Conservation (phyloP, 2,888 invertebrate genomes). For the Drosophila kambysellisi region DNA sequence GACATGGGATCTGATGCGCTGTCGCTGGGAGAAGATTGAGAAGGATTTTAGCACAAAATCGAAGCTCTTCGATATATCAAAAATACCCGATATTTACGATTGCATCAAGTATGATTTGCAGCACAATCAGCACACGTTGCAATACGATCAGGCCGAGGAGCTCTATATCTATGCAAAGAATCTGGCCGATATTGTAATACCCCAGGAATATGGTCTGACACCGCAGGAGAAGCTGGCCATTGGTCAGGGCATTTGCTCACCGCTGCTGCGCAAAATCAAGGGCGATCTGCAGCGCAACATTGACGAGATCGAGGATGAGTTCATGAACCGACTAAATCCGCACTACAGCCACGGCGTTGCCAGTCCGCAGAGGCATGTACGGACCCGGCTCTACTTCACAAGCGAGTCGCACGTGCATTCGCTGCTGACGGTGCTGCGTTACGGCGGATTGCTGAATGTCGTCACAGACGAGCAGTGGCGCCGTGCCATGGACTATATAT, state of each 20-base stretch:
- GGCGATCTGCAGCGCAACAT: constrained; percentile 97
- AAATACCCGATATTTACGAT: constrained; percentile 99
- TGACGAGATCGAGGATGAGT: constrained; percentile 96
- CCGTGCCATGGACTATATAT: constrained; percentile 99
- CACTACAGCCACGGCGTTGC: constrained; percentile 99
- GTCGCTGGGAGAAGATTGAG: constrained; percentile 98
- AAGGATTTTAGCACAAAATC: constrained; percentile 98
- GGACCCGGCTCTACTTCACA: constrained; percentile 99
- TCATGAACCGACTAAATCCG: constrained; percentile 97
- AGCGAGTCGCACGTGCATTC: constrained; percentile 99
- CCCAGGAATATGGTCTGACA: constrained; percentile 99
- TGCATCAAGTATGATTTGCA: constrained; percentile 99
- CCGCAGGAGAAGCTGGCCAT: constrained; percentile 98
- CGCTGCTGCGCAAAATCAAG: constrained; percentile 96
- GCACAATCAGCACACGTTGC: constrained; percentile 97
- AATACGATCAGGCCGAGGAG: constrained; percentile 95
- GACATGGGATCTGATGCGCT: constrained; percentile 99
- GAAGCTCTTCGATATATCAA: constrained; percentile 97
- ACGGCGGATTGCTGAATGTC: constrained; percentile 95
- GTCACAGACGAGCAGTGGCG: constrained; percentile 98
- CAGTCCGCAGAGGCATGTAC: constrained; percentile 98
- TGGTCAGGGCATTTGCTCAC: constrained; percentile 98
- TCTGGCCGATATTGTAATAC: constrained; percentile 99
- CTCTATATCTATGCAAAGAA: constrained; percentile 98
- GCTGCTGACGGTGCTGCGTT: constrained; percentile 96